Evolutionary conservation across 2,888 invertebrate genomes (phyloP).

Genomic region (Danaus chrysippus): DNA sequence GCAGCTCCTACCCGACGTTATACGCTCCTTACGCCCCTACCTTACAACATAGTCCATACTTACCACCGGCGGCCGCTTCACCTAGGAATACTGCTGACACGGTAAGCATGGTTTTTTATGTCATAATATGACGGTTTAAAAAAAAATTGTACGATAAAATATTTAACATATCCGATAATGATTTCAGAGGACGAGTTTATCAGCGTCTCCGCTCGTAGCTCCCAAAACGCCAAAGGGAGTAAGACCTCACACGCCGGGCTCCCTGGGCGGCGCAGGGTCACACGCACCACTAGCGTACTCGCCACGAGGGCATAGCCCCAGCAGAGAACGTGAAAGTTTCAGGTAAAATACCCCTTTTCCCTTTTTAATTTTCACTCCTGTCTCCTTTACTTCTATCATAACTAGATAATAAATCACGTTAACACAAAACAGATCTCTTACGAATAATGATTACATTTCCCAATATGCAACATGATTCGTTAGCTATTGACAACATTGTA

Average conservation of each 20-base stretch:
- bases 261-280: constrained; percentile 63
- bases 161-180: constrained; percentile 1
- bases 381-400: too few species aligned
- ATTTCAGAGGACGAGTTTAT: constrained; percentile 67
- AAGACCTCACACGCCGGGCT: constrained; percentile 69
- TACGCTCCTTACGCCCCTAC: constrained; percentile 89
- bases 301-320: constrained; percentile 88
- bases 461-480: too few species aligned
- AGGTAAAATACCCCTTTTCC: constrained; percentile 76
- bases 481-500: too few species aligned
- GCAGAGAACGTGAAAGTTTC: constrained; percentile 90
- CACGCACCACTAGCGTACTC: constrained; percentile 81
- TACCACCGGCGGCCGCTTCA: constrained; percentile 82
- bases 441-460: too few species aligned
- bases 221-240: constrained; percentile 74
- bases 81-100: constrained; percentile 81
- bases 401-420: too few species aligned
- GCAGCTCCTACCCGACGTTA: constrained; percentile 79
- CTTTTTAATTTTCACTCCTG: background rate
- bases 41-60: constrained; percentile 85
- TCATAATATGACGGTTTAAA: constrained; percentile 8
- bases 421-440: too few species aligned
- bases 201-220: constrained; percentile 73
- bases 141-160: background rate
- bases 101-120: constrained; percentile 42